Evolutionary conservation across 2,113 vertebrate genomes (phyloP).

Genomic region (Psilopsiagon aymara): DNA sequence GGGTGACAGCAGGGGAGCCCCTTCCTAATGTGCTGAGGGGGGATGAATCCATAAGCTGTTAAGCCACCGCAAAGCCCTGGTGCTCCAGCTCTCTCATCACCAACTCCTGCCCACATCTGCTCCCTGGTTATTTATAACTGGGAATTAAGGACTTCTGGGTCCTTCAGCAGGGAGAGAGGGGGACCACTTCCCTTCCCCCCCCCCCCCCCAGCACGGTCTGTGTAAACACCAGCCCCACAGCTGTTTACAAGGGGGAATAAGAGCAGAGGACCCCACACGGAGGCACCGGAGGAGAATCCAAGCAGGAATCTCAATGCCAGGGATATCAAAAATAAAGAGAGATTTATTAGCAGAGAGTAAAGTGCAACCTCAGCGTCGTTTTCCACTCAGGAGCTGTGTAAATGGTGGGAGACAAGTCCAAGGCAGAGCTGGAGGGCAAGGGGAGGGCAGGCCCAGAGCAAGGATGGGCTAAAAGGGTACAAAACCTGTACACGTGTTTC

Average conservation of each 20-base stretch:
- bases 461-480: neutral
- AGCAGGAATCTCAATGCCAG: neutral
- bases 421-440: neutral
- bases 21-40: neutral
- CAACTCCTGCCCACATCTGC: constrained; percentile 48
- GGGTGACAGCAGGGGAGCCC: neutral
- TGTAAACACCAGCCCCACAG: neutral
- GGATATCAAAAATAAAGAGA: constrained; percentile 1
- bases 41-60: constrained; percentile 8
- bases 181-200: no score
- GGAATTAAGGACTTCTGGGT: constrained; percentile 4
- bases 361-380: neutral
- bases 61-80: constrained; percentile 33
- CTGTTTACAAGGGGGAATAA: no score
- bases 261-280: neutral
- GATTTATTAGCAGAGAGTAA: neutral
- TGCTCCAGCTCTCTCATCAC: neutral
- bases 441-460: neutral
- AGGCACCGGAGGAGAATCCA: neutral
- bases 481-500: neutral
- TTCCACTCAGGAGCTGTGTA: accelerated
- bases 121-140: constrained; percentile 23
- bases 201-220: neutral
- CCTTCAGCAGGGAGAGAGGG: neutral
- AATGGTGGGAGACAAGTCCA: neutral